Base-by-base conservation (phyloP, 2,888 invertebrate genomes). In the Pyrrhia umbra region DNA sequence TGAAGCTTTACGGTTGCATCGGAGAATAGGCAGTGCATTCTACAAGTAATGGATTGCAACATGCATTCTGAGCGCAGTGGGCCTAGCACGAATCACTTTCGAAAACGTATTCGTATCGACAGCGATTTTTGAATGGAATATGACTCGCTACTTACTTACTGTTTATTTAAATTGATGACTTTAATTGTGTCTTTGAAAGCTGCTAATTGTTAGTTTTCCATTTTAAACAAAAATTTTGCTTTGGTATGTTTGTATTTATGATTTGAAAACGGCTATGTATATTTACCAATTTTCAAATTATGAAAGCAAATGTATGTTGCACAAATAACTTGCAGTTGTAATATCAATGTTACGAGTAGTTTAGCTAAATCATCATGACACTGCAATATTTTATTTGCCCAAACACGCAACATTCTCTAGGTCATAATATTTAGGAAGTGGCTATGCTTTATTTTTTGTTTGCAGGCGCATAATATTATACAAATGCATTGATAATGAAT, bases 11-110 rank as follows among this genome's bases (percentile, higher is more conserved):
- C 54, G 16, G 39, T 39, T 50, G 5, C 21, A 45, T 39, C 39
- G 34, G 30, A 59, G 43, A 60, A 70, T 39, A 59, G 42, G 21
- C 42, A 34, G 13, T 70, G 71, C 50, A 70, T 64, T 76, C 52
- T 76, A 57, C 76, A 30, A 57, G 59, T 70, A 55, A 61, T 13
- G 23, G 16, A 27, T 76, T 76, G 46, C 60, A 45, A 50, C 40
- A 75, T 45, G 18, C 27, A 34, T 57, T 20, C 15, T 15, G 46
- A 30, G 21, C 1, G 30, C 8, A 25, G 46, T 58, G 55, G n/a
- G n/a, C n/a, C n/a, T n/a, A n/a, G n/a, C n/a, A n/a, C n/a, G n/a
- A n/a, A n/a, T n/a, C n/a, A n/a, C n/a, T n/a, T n/a, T n/a, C n/a
- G n/a, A n/a, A n/a, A n/a, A n/a, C n/a, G n/a, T n/a, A n/a, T n/a